These are phyloP conservation scores for Dromaius novaehollandiae DNA, from an alignment of 2,113 vertebrate species.

Conservation along the genomic window DNA sequence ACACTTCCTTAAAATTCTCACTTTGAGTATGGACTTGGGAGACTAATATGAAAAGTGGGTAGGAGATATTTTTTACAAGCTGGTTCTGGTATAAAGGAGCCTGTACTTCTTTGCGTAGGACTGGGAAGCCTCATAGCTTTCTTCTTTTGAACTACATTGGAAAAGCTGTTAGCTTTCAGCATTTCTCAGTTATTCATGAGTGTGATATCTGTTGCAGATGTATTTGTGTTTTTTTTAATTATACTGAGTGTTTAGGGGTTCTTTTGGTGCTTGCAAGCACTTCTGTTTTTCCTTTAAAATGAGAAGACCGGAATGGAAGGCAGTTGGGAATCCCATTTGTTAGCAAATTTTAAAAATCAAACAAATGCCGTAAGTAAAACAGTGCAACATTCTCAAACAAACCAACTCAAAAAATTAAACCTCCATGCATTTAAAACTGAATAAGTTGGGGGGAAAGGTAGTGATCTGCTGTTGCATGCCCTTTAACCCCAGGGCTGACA, in stretches of 20 bases:
- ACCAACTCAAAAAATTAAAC: background rate
- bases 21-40: accelerated
- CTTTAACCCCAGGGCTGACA: conserved; percentile 14
- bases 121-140: background rate
- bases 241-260: background rate
- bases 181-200: background rate
- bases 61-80: background rate
- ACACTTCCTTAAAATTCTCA: background rate
- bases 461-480: background rate
- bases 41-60: background rate
- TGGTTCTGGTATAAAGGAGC: background rate
- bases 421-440: background rate
- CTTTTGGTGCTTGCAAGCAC: background rate
- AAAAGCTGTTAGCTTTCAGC: conserved; percentile 16
- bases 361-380: background rate
- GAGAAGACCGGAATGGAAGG: background rate
- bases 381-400: background rate
- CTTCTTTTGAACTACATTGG: background rate
- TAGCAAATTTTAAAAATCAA: background rate
- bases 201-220: background rate
- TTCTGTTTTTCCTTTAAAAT: background rate
- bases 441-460: background rate
- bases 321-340: background rate
- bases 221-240: conserved; percentile 28
- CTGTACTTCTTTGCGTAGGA: background rate